Base-by-base conservation (phyloP, 1,140 invertebrate genomes). In the Manduca sexta region DNA sequence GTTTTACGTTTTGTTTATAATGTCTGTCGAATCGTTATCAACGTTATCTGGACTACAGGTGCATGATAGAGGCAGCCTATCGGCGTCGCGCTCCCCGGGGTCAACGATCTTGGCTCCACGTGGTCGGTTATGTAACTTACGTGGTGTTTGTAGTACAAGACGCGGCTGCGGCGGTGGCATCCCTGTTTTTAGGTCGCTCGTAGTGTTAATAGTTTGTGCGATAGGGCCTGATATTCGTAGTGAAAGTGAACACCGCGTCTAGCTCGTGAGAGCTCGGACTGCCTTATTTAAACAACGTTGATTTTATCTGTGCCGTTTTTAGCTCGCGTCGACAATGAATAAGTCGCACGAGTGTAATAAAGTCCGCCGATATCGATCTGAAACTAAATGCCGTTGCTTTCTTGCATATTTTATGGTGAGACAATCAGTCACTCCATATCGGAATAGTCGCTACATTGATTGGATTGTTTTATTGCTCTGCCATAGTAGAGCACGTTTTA, bases 91-190 rank as follows among this genome's bases (percentile, higher is more conserved):
- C 64, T 66, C 52, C 34, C 43, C 45, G 64, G 63, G 73, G 69
- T 83, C 76, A 71, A 69, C 56, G 74, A 51, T 73, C 74, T 57
- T 53, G 12, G 56, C 43, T 51, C 68, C 75, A 80, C 74, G 74
- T 82, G 78, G 56, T 49, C 39, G 5, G 41, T 70, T 70, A 70
- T 57, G 60, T 47, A 62, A 64, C 47, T 45, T 26, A 26, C 21
- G 21, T 50, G 16, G 17, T 37, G 14, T 43, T 15, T 12, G 18
- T 41, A 29, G 29, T 30, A 16, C 21, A 43, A 30, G 31, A 18
- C 5, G 43, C 16, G 11, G 30, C 18, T n/a, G n/a, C n/a, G n/a
- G n/a, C n/a, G n/a, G n/a, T n/a, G n/a, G n/a, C 15, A 18, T 44
- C 34, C 34, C 31, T 43, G 38, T 30, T 42, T 48, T 44, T 51